Evolutionary conservation across 2,797 vertebrate species (phyloP).

Genomic region (Micrastur ruficollis): DNA sequence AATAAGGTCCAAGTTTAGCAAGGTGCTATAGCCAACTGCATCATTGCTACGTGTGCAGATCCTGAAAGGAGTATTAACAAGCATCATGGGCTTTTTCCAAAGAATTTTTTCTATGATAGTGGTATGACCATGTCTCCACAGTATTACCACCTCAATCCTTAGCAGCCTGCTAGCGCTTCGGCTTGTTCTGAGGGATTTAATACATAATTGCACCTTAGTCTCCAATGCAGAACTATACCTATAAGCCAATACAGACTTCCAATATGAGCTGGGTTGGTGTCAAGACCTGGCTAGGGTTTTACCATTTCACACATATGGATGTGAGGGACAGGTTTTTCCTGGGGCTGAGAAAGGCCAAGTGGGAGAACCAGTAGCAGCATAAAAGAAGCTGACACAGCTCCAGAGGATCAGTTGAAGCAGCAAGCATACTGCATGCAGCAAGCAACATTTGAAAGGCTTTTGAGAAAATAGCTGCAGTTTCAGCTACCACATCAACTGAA

Average conservation of each 20-base stretch:
- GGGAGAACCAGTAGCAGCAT: neutral
- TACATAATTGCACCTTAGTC: neutral
- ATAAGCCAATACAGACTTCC: neutral
- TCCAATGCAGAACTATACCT: neutral
- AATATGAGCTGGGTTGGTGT: neutral
- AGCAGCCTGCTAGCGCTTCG: neutral
- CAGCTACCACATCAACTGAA: neutral
- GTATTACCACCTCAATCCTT: neutral
- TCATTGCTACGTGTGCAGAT: neutral
- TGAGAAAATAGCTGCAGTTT: slow-evolving; percentile 47
- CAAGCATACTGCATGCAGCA: neutral
- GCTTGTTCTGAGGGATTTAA: neutral
- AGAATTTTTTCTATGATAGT: neutral
- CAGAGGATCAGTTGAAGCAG: neutral
- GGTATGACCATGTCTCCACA: neutral
- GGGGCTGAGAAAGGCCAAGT: neutral
- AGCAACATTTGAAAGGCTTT: slow-evolving; percentile 24
- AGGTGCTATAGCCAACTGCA: neutral
- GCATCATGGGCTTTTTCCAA: neutral
- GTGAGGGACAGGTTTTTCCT: neutral
- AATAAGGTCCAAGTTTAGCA: neutral
- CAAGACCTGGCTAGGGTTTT: neutral
- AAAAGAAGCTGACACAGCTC: neutral
- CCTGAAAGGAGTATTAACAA: neutral
- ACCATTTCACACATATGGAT: neutral